Evolutionary conservation across 2,797 vertebrate species (phyloP).

Genomic region (Rhinogobio ventralis): DNA sequence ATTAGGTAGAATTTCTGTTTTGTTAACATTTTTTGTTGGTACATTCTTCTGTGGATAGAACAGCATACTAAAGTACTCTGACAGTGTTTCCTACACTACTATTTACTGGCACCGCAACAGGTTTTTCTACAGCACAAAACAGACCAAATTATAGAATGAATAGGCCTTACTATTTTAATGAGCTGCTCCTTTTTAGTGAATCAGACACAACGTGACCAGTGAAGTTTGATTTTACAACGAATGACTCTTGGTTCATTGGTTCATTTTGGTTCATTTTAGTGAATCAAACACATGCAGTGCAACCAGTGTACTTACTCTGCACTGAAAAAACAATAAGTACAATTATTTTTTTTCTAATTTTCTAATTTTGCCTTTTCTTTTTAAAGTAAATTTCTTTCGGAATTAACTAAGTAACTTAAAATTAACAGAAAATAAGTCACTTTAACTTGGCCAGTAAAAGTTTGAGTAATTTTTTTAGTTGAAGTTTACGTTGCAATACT

Average conservation of each 20-base stretch:
- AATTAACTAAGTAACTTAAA: too few species aligned
- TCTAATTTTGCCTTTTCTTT: too few species aligned
- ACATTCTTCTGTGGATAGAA: not conserved
- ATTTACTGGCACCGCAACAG: not conserved
- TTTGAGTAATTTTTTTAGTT: too few species aligned
- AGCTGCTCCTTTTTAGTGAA: not conserved
- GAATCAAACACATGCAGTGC: not conserved
- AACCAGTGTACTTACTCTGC: not conserved
- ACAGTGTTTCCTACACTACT: not conserved
- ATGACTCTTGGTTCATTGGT: not conserved
- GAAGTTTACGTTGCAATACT: too few species aligned
- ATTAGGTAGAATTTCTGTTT: not conserved
- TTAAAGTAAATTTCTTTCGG: too few species aligned
- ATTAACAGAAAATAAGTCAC: too few species aligned
- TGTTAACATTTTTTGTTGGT: not conserved
- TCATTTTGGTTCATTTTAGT: not conserved
- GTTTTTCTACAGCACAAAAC: not conserved
- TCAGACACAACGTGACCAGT: not conserved
- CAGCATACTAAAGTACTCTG: not conserved
- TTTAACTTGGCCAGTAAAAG: too few species aligned
- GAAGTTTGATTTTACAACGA: not conserved
- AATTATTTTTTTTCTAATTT: too few species aligned
- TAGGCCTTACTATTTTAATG: not conserved
- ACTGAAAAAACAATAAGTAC: too few species aligned
- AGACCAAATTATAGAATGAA: not conserved